Evolutionary conservation across 2,888 invertebrate species (phyloP).

Genomic region (Polyommatus iphigenia): DNA sequence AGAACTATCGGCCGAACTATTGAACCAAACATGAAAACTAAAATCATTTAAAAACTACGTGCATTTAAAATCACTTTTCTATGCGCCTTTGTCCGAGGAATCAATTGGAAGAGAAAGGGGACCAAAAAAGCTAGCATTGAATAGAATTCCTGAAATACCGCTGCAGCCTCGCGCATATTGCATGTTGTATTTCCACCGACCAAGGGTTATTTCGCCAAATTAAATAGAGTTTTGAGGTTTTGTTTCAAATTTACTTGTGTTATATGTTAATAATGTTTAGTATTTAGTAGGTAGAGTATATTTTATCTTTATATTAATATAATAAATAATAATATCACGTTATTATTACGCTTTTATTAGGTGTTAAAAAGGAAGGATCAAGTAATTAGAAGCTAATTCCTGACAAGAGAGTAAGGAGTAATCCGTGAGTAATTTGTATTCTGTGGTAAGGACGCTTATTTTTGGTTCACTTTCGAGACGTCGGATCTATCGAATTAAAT

Average conservation of each 20-base stretch:
- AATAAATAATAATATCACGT: no score
- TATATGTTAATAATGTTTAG: no score
- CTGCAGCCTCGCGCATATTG: conserved; percentile 20
- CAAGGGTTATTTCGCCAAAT: background rate
- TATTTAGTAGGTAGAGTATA: no score
- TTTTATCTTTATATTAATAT: background rate
- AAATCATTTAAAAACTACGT: conserved; percentile 27
- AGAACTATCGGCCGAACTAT: background rate
- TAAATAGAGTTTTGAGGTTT: background rate
- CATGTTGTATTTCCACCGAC: conserved; percentile 26
- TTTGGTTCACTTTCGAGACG: no score
- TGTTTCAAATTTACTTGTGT: background rate
- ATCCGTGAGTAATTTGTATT: no score
- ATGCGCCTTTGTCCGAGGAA: conserved; percentile 28
- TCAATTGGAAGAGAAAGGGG: conserved; percentile 28
- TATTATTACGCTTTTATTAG: no score
- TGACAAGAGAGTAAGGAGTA: no score
- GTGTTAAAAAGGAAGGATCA: no score
- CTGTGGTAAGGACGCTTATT: no score
- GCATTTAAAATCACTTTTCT: conserved; percentile 29
- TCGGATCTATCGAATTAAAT: no score
- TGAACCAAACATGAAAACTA: conserved; percentile 20
- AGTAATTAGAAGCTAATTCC: no score
- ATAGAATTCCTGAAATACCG: conserved; percentile 31
- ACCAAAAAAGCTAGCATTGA: conserved; percentile 25